Evolutionary conservation across 2,113 vertebrate genomes (phyloP).

Genomic region (Callipepla squamata): DNA sequence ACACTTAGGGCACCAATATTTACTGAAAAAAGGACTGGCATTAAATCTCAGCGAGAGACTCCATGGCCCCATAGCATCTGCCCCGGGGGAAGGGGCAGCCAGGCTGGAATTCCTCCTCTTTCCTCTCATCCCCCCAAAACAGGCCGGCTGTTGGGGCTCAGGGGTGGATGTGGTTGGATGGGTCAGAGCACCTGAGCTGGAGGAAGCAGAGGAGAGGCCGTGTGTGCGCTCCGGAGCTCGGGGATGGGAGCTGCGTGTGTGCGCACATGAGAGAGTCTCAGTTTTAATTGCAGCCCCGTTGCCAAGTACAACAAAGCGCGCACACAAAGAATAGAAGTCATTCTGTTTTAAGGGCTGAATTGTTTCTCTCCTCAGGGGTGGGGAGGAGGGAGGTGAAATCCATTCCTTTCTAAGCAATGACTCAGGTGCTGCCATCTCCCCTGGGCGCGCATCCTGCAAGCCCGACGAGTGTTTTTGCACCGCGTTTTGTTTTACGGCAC

Average conservation of each 20-base stretch:
- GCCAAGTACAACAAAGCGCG: conserved; percentile 56
- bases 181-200: background rate
- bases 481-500: background rate
- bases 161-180: accelerated
- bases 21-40: background rate
- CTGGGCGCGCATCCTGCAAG: conserved; percentile 38
- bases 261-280: background rate
- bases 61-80: accelerated
- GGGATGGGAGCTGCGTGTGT: background rate
- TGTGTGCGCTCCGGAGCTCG: background rate
- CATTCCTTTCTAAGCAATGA: conserved; percentile 37
- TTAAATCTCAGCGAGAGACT: background rate
- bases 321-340: background rate
- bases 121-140: accelerated
- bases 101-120: accelerated
- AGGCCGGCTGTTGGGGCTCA: accelerated
- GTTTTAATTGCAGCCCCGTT: background rate
- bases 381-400: conserved; percentile 28
- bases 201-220: background rate
- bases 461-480: background rate
- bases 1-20: accelerated
- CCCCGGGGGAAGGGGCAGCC: background rate
- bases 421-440: conserved; percentile 49
- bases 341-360: background rate
- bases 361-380: background rate